Conservation (phyloP, 2,888 invertebrate species). For the Peribatodes rhomboidaria region DNA sequence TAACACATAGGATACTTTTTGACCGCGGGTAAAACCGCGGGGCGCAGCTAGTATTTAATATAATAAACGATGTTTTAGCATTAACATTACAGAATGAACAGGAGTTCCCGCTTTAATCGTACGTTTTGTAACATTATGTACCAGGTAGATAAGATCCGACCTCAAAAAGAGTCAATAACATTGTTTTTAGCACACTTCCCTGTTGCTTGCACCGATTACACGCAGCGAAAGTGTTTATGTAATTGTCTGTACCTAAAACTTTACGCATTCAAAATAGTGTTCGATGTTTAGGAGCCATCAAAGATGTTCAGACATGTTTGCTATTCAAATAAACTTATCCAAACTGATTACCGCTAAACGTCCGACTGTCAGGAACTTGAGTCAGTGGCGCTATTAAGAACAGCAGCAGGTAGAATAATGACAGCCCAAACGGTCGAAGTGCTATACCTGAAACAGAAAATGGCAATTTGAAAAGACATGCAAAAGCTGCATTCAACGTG, state of each 20-base stretch:
- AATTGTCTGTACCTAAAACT: slow-evolving; percentile 27
- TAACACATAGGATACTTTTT: too few relatives aligned
- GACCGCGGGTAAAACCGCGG: too few relatives aligned
- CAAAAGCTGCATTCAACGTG: background rate
- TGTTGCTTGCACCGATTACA: slow-evolving; percentile 17
- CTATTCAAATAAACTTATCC: background rate
- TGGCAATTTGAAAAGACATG: background rate
- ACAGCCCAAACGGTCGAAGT: slow-evolving; percentile 93
- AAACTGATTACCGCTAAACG: slow-evolving; percentile 86
- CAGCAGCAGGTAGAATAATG: slow-evolving; percentile 92
- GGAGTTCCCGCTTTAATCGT: background rate
- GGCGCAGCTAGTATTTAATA: too few relatives aligned
- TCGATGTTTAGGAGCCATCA: slow-evolving; percentile 7
- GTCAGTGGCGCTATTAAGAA: slow-evolving; percentile 92
- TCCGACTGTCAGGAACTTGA: slow-evolving; percentile 89
- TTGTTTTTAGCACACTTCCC: slow-evolving; percentile 22
- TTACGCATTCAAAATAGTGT: slow-evolving; percentile 28
- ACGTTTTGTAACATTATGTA: slow-evolving; percentile 1
- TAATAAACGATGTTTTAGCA: background rate
- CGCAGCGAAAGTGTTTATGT: slow-evolving; percentile 21
- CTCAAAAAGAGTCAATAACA: slow-evolving; percentile 36
- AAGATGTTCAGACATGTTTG: background rate
- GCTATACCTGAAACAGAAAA: slow-evolving; percentile 89
- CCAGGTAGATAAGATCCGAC: slow-evolving; percentile 39
- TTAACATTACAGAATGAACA: background rate